Evolutionary conservation across 1,140 invertebrate species (phyloP).

Genomic region (Tigriopus japonicus): DNA sequence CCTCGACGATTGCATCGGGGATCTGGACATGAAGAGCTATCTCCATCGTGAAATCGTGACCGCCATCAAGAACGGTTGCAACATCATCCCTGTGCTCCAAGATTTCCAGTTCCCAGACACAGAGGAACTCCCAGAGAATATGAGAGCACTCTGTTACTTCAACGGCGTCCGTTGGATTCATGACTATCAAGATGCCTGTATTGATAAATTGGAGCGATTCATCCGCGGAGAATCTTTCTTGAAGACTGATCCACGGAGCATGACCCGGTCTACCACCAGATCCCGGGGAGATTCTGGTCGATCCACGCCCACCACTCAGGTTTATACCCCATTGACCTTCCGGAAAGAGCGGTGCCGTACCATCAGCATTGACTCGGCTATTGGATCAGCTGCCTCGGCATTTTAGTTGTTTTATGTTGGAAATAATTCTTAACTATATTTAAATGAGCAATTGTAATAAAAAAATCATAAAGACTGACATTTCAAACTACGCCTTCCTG

Average conservation of each 20-base stretch:
- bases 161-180: constrained; percentile 95
- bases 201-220: constrained; percentile 80
- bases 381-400: not conserved
- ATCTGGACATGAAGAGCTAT: constrained; percentile 92
- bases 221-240: constrained; percentile 26
- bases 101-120: constrained; percentile 89
- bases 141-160: constrained; percentile 82
- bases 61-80: constrained; percentile 82
- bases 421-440: too few species aligned
- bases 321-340: not conserved
- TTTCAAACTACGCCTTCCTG: too few species aligned
- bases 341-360: not conserved
- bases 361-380: not conserved
- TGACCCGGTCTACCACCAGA: not conserved
- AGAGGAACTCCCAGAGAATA: constrained; percentile 85
- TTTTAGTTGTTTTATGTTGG: too few species aligned
- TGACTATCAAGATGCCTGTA: constrained; percentile 97
- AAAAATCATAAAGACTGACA: too few species aligned
- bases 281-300: not conserved
- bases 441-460: too few species aligned
- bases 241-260: not conserved
- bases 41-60: constrained; percentile 96
- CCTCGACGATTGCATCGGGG: constrained; percentile 75
- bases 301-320: not conserved
- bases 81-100: constrained; percentile 90